Evolutionary conservation across 1,140 invertebrate genomes (phyloP), one percentile per base, ranked within the genome.

Genomic region (Diorhabda carinulata): DNA sequence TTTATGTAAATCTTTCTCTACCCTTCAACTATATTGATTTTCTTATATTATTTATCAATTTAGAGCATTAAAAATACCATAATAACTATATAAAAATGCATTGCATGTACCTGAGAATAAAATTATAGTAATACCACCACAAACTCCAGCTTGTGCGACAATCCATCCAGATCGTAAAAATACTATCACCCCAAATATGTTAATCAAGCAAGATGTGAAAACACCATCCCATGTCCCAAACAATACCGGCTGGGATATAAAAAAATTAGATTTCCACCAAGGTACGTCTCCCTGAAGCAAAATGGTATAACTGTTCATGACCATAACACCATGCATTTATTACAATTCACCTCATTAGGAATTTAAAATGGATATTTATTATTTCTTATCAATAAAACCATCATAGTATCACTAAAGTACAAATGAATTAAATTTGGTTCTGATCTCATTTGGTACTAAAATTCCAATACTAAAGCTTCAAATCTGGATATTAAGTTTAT

Each of bases 191-290:
- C 96, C 95, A 85, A 98, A 96, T 44, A 98, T 95, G 82, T 98
- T 98, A 77, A 98, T 96, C 77, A 98, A 87, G 78, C 93, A 95
- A 52, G 91, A 91, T 69, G 95, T 96, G 80, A 96, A 97, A 7
- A 98, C 97, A 72, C 96, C 97, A 86, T 98, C 96, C 95, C 96
- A 98, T 2, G 95, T 96, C 9, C 96, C 96, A 87, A 98, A 98
- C 40, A 98, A 84, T 61, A 97, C 92, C 60, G 95, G 95, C 80
- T 96, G 91, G 44, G 93, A 94, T 80, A 96, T 91, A 76, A 97
- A 95, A 80, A 96, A 95, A 78, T 96, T 94, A 41, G 92, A 92
- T 82, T 94, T 93, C 93, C 93, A 96, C 93, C 93, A 95, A 62
- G 91, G 91, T 73, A 89, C 87, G 77, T 90, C 87, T 74, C 88